These are phyloP conservation scores for Circaetus cinerascens DNA, from an alignment of 2,113 vertebrate species.

Conservation along the genomic window DNA sequence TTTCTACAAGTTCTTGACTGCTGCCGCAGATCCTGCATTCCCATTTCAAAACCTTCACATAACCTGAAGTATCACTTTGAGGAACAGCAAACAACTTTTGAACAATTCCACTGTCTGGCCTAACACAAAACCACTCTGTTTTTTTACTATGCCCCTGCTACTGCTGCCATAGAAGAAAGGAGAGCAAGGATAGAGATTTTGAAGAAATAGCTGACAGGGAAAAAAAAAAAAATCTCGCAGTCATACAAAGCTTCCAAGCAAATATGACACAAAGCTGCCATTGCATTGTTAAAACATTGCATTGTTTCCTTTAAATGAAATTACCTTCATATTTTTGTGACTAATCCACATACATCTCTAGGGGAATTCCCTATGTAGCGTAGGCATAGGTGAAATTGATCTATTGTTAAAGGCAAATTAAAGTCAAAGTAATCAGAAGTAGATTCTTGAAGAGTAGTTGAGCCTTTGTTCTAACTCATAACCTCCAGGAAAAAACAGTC, in stretches of 20 bases:
- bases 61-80: neutral
- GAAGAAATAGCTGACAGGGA: neutral
- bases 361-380: neutral
- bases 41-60: neutral
- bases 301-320: neutral
- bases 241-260: neutral
- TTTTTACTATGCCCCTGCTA: neutral
- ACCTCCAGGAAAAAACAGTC: neutral
- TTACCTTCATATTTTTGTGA: neutral
- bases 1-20: neutral
- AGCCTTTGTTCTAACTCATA: neutral
- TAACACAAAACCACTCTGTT: neutral
- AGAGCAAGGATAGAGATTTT: neutral
- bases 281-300: neutral
- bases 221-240: neutral
- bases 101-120: neutral
- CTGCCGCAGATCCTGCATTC: neutral
- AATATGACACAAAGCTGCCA: neutral
- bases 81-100: neutral
- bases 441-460: neutral
- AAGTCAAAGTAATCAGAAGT: conserved; percentile 5
- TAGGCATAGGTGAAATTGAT: neutral
- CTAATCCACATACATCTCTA: neutral
- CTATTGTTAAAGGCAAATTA: neutral
- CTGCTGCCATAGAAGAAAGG: neutral